phyloP scores from a whole-genome alignment of 2,113 vertebrate species.

The Lophius piscatorius region DNA sequence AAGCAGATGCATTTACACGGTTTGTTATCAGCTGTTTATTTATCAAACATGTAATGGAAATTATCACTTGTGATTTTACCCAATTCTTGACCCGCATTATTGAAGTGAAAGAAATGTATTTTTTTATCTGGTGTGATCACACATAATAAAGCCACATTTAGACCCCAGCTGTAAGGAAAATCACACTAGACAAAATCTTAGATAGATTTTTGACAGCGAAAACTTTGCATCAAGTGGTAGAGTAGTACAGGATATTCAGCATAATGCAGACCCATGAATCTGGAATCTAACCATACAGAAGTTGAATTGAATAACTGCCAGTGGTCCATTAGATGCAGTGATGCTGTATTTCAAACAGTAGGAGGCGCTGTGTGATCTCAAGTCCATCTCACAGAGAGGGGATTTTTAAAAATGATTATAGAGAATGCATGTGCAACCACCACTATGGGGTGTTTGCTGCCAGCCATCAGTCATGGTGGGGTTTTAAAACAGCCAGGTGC shows the following conservation, averaged over 20 bases:
- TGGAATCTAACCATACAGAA: slow-evolving; percentile 30
- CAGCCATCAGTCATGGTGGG: slow-evolving; percentile 43
- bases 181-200: slow-evolving; percentile 4
- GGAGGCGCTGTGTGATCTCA: slow-evolving; percentile 70
- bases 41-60: slow-evolving; percentile 7
- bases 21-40: slow-evolving; percentile 22
- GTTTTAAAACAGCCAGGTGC: slow-evolving; percentile 24
- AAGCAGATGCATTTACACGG: too few species aligned
- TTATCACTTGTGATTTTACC: background rate
- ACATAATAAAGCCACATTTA: background rate
- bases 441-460: slow-evolving; percentile 20
- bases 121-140: slow-evolving; percentile 3
- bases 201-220: slow-evolving; percentile 7
- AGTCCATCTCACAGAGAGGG: slow-evolving; percentile 37
- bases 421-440: background rate
- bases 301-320: slow-evolving; percentile 8
- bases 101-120: background rate
- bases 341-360: slow-evolving; percentile 62
- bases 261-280: slow-evolving; percentile 27
- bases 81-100: slow-evolving; percentile 20
- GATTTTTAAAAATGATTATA: background rate
- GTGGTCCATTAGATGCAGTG: slow-evolving; percentile 5
- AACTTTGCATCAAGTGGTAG: slow-evolving; percentile 8
- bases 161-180: slow-evolving; percentile 2
- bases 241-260: slow-evolving; percentile 10